Conservation (phyloP, 2,888 invertebrate genomes). For the Pristionchus maxplancki region DNA sequence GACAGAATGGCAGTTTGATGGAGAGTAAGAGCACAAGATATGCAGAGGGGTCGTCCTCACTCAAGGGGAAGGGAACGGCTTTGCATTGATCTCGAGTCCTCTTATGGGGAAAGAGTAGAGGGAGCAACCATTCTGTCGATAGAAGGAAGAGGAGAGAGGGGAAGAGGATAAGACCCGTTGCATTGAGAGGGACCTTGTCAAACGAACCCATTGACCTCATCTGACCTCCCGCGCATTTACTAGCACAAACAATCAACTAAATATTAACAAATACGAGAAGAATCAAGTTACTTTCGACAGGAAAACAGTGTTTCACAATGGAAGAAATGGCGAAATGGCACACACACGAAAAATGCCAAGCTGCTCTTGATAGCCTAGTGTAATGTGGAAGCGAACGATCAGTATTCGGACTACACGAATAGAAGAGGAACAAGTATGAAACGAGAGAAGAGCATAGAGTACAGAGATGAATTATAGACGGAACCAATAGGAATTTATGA, state of each 20-base stretch:
- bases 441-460: not conserved
- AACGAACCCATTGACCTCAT: slow-evolving; percentile 30
- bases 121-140: slow-evolving; percentile 13
- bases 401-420: slow-evolving; percentile 7
- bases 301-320: slow-evolving; percentile 1
- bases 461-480: not conserved
- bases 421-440: not conserved
- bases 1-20: slow-evolving; percentile 5
- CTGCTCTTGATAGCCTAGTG: not conserved
- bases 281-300: not conserved
- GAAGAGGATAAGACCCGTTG: not conserved
- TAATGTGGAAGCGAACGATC: not conserved
- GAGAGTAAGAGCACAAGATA: not conserved
- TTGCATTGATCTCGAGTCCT: slow-evolving; percentile 26
- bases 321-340: not conserved
- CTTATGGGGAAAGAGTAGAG: not conserved
- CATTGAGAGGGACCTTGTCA: not conserved
- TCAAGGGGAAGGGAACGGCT: not conserved
- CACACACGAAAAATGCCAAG: not conserved
- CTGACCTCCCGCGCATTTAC: not conserved
- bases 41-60: not conserved
- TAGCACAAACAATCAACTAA: not conserved
- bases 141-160: not conserved
- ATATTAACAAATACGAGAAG: not conserved
- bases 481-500: not conserved